Evolutionary conservation across 1,140 invertebrate genomes (phyloP).

Genomic region (Sinonovacula constricta): DNA sequence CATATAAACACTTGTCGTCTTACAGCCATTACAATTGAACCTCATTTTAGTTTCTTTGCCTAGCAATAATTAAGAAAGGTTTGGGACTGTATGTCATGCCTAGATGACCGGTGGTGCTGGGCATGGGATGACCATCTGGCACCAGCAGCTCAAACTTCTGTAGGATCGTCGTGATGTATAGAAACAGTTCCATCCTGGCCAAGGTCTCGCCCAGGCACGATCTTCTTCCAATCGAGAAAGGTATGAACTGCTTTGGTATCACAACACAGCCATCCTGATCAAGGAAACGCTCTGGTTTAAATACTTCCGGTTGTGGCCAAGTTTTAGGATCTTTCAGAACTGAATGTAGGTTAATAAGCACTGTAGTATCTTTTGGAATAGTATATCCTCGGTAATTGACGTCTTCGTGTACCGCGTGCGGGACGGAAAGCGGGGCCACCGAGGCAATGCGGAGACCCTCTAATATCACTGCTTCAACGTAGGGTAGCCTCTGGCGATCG

Average conservation of each 20-base stretch:
- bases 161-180: slow-evolving; percentile 56
- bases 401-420: slow-evolving; percentile 69
- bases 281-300: slow-evolving; percentile 47
- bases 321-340: slow-evolving; percentile 37
- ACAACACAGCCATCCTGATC: slow-evolving; percentile 6
- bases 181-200: slow-evolving; percentile 60
- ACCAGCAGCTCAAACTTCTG: slow-evolving; percentile 53
- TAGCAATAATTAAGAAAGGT: slow-evolving; percentile 18
- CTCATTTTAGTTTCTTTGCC: no score
- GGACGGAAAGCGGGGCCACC: slow-evolving; percentile 73
- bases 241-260: slow-evolving; percentile 34
- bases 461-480: slow-evolving; percentile 55
- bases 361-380: slow-evolving; percentile 42
- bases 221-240: slow-evolving; percentile 52
- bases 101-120: slow-evolving; percentile 22
- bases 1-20: no score
- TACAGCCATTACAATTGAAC: no score
- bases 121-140: slow-evolving; percentile 1
- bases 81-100: slow-evolving; percentile 48
- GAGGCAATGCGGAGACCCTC: slow-evolving; percentile 54
- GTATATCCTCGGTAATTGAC: slow-evolving; percentile 54
- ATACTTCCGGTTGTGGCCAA: slow-evolving; percentile 44
- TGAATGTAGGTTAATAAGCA: slow-evolving; percentile 44
- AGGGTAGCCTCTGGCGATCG: slow-evolving; percentile 45
- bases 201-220: slow-evolving; percentile 58